Evolutionary conservation across 1,140 invertebrate species (phyloP).

Genomic region (Drosophila hydei): DNA sequence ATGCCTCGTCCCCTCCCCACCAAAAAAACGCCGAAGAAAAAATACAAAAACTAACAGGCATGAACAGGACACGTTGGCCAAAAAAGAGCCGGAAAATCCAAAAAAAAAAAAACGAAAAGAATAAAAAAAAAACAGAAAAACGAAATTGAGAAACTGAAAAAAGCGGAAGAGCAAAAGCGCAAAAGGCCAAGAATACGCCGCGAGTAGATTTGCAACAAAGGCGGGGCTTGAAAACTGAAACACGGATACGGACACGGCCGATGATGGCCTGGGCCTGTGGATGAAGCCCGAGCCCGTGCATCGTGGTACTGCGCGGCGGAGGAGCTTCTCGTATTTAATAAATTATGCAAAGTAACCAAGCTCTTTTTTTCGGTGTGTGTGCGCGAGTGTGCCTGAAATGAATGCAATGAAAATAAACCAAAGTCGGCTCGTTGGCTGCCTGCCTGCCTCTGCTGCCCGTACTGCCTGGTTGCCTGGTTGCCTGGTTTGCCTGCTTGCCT

Average conservation of each 20-base stretch:
- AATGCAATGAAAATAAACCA: conserved; percentile 37
- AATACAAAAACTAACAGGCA: conserved; percentile 17
- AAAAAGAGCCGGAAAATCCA: conserved; percentile 9
- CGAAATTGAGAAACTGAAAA: background rate
- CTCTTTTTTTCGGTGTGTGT: conserved; percentile 19
- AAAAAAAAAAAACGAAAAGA: conserved; percentile 1
- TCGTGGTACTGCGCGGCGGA: background rate
- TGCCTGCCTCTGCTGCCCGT: no score
- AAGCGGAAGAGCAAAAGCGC: conserved; percentile 39
- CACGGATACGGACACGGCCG: conserved; percentile 12
- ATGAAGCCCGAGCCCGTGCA: background rate
- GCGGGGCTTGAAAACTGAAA: conserved; percentile 15
- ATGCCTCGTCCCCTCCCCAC: background rate
- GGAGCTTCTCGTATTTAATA: conserved; percentile 52
- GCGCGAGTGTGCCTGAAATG: conserved; percentile 19
- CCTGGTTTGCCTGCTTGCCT: conserved; percentile 10
- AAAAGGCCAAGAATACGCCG: conserved; percentile 22
- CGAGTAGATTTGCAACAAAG: conserved; percentile 32
- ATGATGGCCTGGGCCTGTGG: conserved; percentile 5
- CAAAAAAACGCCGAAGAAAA: conserved; percentile 5
- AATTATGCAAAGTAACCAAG: conserved; percentile 67
- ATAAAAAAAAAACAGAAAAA: conserved; percentile 5
- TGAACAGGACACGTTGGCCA: background rate
- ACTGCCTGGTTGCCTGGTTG: conserved; percentile 1
- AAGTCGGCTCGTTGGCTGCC: background rate